These are phyloP conservation scores for Stratiolaelaps scimitus DNA, from an alignment of 1,140 invertebrate species.

Conservation along the genomic window DNA sequence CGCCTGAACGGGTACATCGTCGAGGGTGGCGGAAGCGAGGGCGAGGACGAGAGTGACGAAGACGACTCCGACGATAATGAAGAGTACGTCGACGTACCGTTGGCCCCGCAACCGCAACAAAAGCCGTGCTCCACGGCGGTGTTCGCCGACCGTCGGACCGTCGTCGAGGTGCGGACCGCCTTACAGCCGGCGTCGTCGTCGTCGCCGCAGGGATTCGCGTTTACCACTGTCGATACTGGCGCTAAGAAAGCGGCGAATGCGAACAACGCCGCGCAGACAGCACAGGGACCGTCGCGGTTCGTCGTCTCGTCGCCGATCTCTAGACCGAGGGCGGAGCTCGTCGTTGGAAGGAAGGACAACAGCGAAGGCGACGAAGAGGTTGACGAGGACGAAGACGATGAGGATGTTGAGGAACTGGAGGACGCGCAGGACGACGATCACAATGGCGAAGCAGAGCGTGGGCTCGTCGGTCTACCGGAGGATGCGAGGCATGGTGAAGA, in stretches of 20 bases:
- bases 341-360: not conserved
- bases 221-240: no score
- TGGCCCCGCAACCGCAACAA: no score
- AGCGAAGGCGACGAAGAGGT: not conserved
- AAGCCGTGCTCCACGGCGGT: no score
- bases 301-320: no score
- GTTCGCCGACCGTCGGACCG: no score
- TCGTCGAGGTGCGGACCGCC: no score
- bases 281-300: no score
- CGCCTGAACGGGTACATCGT: constrained; percentile 15
- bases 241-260: no score
- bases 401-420: not conserved
- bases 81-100: not conserved
- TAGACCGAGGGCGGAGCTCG: no score
- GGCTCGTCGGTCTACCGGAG: not conserved
- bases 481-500: not conserved
- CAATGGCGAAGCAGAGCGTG: not conserved
- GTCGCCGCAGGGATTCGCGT: no score
- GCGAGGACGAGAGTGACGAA: not conserved
- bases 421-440: not conserved
- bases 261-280: no score
- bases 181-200: no score
- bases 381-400: not conserved
- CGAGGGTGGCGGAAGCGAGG: constrained; percentile 4
- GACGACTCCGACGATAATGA: constrained; percentile 5